Base-by-base conservation (phyloP, 2,888 invertebrate genomes). In the Nudaria mundana region DNA sequence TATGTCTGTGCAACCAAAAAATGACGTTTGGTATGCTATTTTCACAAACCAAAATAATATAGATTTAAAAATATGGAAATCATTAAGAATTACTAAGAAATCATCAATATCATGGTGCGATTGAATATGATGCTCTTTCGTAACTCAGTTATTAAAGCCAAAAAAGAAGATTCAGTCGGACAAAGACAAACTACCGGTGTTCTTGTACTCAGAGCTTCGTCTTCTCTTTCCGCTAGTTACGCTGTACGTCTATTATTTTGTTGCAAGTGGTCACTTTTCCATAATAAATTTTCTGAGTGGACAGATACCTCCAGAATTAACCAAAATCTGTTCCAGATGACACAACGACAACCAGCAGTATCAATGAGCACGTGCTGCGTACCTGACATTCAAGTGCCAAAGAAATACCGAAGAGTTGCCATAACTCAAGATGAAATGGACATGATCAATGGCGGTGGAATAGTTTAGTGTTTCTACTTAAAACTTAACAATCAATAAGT, bases 371-470 rank as follows among this genome's bases (percentile, higher is more conserved):
- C 24, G 11, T 32, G 32, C 32, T 14, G 76, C 3, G 91, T 94
- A 49, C 92, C 93, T 38, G 93, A 94, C 65, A 91, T 92, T 77
- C 91, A 94, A 48, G 74, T 94, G 29, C 94, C 94, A 1, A 71
- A 77, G 0, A 90, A 92, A 20, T 94, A 91, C 66, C 88, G 90
- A 42, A 88, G 94, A 54, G 86, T 89, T 59, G 91, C 91, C 1
- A 82, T 94, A 8, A 90, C 90, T 38, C 78, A 90, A 0, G 89
- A 91, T 43, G 94, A 94, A 83, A 93, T 94, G 53, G 92, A 91
- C 31, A 91, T 91, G 64, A 94, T 94, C 57, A 94, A 94, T 71
- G 92, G 93, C 78, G 92, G 93, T 57, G 92, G 92, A 73, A 82
- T 88, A 57, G 83, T 84, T 74, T 89, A 85, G 81, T 84, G 37